phyloP scores from a whole-genome alignment of 2,888 invertebrate species.

The Chymomyza caudatula region DNA sequence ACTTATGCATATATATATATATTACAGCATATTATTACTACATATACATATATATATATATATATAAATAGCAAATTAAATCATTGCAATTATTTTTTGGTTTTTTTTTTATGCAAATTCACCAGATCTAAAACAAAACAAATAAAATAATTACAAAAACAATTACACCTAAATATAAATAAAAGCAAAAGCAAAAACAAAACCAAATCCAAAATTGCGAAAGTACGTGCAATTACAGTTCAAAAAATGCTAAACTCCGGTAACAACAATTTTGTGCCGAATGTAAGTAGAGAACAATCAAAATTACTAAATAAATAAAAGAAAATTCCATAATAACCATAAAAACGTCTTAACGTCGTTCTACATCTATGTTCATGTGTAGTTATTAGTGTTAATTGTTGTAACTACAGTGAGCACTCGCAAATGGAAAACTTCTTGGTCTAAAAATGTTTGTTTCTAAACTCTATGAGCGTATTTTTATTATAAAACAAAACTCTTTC shows the following conservation, averaged over 20 bases:
- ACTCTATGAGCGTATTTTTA: too few relatives aligned
- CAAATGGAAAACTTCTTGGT: neutral
- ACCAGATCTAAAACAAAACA: neutral
- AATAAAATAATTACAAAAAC: constrained; percentile 6
- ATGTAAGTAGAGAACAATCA: constrained; percentile 60
- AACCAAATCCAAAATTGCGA: constrained; percentile 16
- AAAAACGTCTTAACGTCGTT: too few relatives aligned
- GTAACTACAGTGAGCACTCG: neutral
- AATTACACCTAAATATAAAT: neutral
- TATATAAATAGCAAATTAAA: neutral
- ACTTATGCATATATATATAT: too few relatives aligned
- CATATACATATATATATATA: neutral
- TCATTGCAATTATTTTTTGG: neutral
- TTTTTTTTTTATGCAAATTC: neutral
- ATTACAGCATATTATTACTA: neutral
- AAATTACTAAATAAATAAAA: neutral
- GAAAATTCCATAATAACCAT: neutral
- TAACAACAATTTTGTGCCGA: constrained; percentile 66
- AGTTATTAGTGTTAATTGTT: neutral
- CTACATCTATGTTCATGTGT: neutral
- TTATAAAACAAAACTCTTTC: too few relatives aligned
- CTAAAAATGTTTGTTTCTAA: too few relatives aligned
- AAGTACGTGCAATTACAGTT: constrained; percentile 50
- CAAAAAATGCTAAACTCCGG: constrained; percentile 62
- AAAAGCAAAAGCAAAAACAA: constrained; percentile 18